Base-by-base conservation (phyloP, 2,113 vertebrate genomes). In the Lampris incognitus region DNA sequence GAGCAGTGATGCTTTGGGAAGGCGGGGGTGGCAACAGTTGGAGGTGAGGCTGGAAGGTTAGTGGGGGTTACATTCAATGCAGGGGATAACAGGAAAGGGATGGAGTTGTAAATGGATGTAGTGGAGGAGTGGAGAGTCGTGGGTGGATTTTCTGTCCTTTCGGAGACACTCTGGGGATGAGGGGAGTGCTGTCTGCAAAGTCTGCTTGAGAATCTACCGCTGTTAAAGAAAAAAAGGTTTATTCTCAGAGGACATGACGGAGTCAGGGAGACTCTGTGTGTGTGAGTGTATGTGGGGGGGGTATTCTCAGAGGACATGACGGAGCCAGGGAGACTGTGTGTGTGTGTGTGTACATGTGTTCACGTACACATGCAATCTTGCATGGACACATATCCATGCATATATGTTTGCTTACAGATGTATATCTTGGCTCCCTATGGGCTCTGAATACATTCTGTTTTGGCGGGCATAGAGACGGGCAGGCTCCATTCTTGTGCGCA, bases 391-490 rank as follows among this genome's bases (percentile, higher is more conserved):
- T 36, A 9, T 36, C 36, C 39, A 38, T 41, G 38, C 13, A 39
- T 41, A 13, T 42, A 40, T 42, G 36, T 66, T 10, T 39, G 8
- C 37, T 6, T 50, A 42, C 9, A 11, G 1, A 52, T 52, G 65
- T 67, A 7, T 66, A 6, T 60, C 9, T 49, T 11, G 11, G 44
- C 0, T 37, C n/a, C 54, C 9, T 9, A 48, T 55, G 51, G 40
- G 44, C 56, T 85, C 65, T 76, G n/a, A 88, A 82, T 54, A 36
- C 59, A 10, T 39, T 79, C 9, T 39, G 41, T 51, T 41, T 44
- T 77, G 52, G 3, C 0, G 59, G 50, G 63, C 10, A 49, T 2
- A 4, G 38, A 37, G 59, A 63, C 11, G 13, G 5, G 0, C 3
- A 66, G 65, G 11, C 1, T 0, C 39, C 40, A 40, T 13, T 36